Evolutionary conservation across 2,888 invertebrate species (phyloP).

Genomic region (Ectropis crepuscularia): DNA sequence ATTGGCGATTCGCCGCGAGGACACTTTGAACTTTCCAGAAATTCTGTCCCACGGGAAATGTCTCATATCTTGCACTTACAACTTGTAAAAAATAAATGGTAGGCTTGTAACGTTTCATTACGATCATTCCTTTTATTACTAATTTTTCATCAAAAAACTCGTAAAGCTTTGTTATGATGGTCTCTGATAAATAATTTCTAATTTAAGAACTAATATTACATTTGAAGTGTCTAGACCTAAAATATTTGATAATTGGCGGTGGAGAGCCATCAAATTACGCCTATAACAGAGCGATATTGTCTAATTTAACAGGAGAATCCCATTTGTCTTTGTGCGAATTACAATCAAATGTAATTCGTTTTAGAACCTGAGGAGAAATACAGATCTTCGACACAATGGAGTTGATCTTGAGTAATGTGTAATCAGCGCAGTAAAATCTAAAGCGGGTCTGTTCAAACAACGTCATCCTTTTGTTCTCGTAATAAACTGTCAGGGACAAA

Average conservation of each 20-base stretch:
- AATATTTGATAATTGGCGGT: slow-evolving; percentile 32
- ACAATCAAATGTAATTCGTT: slow-evolving; percentile 67
- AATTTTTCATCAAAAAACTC: slow-evolving; percentile 15
- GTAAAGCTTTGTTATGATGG: slow-evolving; percentile 16
- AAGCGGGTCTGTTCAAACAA: slow-evolving; percentile 72
- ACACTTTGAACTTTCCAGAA: slow-evolving; percentile 60
- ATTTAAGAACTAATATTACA: slow-evolving; percentile 8
- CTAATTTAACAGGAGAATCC: slow-evolving; percentile 54
- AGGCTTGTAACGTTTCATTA: slow-evolving; percentile 27
- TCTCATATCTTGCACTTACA: slow-evolving; percentile 39
- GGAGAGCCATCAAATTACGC: slow-evolving; percentile 35
- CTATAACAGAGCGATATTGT: slow-evolving; percentile 42
- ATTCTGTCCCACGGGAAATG: slow-evolving; percentile 52
- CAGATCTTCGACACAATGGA: slow-evolving; percentile 68
- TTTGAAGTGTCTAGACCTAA: slow-evolving; percentile 3
- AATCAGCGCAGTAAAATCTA: slow-evolving; percentile 74
- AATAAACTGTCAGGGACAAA: slow-evolving; percentile 78
- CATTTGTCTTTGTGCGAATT: slow-evolving; percentile 59
- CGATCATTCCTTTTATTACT: slow-evolving; percentile 20
- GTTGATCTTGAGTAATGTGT: slow-evolving; percentile 70
- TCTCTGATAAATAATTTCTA: slow-evolving; percentile 14
- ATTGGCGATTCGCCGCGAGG: slow-evolving; percentile 62
- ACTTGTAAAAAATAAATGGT: slow-evolving; percentile 39
- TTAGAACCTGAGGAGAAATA: slow-evolving; percentile 64
- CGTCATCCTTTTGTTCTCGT: slow-evolving; percentile 75